These are phyloP conservation scores for Bombus polaris DNA, from an alignment of 1,140 invertebrate genomes.

Conservation along the genomic window DNA sequence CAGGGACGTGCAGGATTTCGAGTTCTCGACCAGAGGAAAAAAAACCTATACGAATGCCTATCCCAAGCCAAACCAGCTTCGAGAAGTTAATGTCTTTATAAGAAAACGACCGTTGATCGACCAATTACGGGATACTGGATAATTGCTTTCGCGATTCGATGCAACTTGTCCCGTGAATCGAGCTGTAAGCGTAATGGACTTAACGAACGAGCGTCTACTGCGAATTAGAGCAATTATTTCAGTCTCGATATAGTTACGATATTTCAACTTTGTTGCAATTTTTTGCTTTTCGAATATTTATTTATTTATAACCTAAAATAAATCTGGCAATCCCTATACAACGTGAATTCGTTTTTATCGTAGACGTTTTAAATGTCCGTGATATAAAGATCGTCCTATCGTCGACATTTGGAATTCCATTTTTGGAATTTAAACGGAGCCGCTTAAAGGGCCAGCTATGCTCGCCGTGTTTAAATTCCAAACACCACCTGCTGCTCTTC, in stretches of 20 bases:
- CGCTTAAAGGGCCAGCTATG: slow-evolving; percentile 7
- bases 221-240: neutral
- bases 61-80: neutral
- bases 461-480: slow-evolving; percentile 36
- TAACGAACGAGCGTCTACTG: neutral
- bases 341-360: too few relatives aligned
- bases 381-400: neutral
- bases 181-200: neutral
- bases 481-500: slow-evolving; percentile 57
- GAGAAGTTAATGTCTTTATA: slow-evolving; percentile 45
- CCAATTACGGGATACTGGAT: neutral
- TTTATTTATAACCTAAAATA: neutral
- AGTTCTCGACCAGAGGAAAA: neutral
- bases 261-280: too few relatives aligned
- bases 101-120: slow-evolving; percentile 27
- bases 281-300: neutral
- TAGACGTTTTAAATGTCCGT: neutral
- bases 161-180: neutral
- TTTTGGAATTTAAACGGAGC: slow-evolving; percentile 11
- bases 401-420: neutral
- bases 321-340: too few relatives aligned
- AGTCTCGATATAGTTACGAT: neutral
- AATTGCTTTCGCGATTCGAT: slow-evolving; percentile 6
- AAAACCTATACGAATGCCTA: neutral
- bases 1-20: slow-evolving; percentile 55